phyloP scores from a whole-genome alignment of 2,113 vertebrate genomes.

The Callospermophilus lateralis region DNA sequence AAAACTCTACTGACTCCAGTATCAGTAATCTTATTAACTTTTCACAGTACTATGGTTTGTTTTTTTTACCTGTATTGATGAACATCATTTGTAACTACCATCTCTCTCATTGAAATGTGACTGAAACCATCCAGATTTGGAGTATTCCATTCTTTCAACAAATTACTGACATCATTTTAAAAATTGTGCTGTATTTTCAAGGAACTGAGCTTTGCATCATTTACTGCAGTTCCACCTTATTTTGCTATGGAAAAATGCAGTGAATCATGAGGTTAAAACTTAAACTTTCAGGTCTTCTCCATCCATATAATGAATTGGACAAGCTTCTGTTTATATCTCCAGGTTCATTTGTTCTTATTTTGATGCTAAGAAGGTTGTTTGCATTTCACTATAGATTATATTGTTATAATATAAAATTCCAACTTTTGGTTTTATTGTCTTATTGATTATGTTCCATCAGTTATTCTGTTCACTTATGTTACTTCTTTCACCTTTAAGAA shows the following conservation, averaged over 20 bases:
- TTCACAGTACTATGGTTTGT: conserved; percentile 95
- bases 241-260: conserved; percentile 98
- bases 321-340: conserved; percentile 93
- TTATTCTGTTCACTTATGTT: conserved; percentile 96
- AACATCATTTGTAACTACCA: conserved; percentile 96
- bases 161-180: conserved; percentile 87
- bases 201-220: conserved; percentile 95
- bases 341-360: conserved; percentile 93
- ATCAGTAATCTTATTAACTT: conserved; percentile 88
- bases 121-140: conserved; percentile 93
- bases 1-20: too few species aligned
- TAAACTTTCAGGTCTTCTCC: conserved; percentile 96
- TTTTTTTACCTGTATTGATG: conserved; percentile 95
- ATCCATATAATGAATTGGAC: conserved; percentile 97
- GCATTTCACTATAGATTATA: conserved; percentile 93
- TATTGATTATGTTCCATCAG: conserved; percentile 93
- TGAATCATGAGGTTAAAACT: conserved; percentile 96
- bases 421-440: conserved; percentile 93
- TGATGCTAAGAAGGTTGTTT: conserved; percentile 94
- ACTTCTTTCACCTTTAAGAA: conserved; percentile 94
- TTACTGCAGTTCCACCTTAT: conserved; percentile 95
- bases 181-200: conserved; percentile 88
- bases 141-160: conserved; percentile 93
- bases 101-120: conserved; percentile 90
- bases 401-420: conserved; percentile 92